Conservation (phyloP, 2,797 vertebrate genomes). For the Ceyx erithaca region DNA sequence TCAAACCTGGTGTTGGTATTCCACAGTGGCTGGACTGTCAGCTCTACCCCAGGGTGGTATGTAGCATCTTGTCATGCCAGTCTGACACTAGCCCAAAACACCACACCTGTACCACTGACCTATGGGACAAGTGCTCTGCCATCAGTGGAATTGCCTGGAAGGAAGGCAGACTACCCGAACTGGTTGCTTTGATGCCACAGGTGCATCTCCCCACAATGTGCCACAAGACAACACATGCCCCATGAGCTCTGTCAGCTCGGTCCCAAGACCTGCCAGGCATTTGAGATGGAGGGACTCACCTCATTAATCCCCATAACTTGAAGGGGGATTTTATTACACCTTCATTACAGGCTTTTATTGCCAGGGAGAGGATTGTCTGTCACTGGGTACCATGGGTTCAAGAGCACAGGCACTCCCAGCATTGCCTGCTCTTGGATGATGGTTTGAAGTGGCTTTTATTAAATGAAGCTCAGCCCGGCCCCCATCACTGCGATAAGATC, state of each 20-base stretch:
- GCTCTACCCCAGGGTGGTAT: background rate
- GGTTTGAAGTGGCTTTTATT: conserved; percentile 4
- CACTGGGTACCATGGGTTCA: background rate
- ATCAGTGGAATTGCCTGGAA: fast-evolving
- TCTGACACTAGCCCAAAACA: background rate
- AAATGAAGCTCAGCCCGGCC: background rate
- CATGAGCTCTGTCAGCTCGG: background rate
- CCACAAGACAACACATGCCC: background rate
- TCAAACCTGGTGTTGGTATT: background rate
- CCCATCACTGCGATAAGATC: conserved; percentile 55
- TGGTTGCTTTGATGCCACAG: background rate
- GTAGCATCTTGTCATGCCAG: background rate
- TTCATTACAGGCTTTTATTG: background rate
- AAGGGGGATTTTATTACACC: background rate
- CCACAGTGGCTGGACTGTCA: background rate
- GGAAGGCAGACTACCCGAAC: background rate
- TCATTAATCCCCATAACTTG: background rate
- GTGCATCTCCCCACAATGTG: background rate
- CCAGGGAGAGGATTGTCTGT: background rate
- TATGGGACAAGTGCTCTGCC: background rate
- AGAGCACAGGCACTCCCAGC: background rate
- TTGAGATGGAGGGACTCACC: background rate
- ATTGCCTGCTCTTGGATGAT: background rate
- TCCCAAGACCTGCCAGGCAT: background rate
- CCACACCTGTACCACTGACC: too few relatives aligned